Base-by-base conservation (phyloP, 2,113 vertebrate genomes). In the Isichthys henryi region DNA sequence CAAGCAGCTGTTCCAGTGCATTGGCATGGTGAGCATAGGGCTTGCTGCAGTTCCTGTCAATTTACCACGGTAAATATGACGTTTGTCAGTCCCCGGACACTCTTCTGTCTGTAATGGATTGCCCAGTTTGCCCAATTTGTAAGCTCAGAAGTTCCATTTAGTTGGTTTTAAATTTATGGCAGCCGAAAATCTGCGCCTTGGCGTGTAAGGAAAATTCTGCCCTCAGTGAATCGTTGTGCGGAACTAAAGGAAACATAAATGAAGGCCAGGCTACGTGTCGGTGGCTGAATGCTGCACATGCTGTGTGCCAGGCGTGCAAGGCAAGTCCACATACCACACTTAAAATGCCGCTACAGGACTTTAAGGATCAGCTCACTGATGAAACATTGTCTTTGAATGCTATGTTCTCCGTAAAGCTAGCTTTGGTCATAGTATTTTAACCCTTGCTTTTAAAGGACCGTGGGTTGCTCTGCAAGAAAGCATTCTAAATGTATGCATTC, bases 161-260 rank as follows among this genome's bases (percentile, higher is more conserved):
- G 45, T 45, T 84, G 82, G 82, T 43, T 84, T 84, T 84, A 46
- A 84, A 84, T 84, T 84, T 84, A 84, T 48, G 45, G 82, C 82
- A 48, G 45, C 82, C 10, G 82, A 84, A 84, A 84, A 84, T 45
- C 82, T 46, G 39, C 8, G 21, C 82, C 82, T n/a, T 84, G 19
- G 43, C 19, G 6, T 45, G 3, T 39, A 19, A 82, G 77, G 35
- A 23, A 48, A 84, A 48, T 84, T 84, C 82, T 84, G 19, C 45
- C 21, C 82, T 84, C 45, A 23, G 82, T 48, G 82, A 84, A 48
- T 84, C 45, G 48, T 48, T 84, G 82, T 84, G 21, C 3, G 45
- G 43, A 84, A 48, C 21, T 84, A 46, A 10, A 84, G 82, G 45
- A 48, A 84, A 46, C 74, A 46, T 84, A 84, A 84, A 84, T 84